Conservation (phyloP, 2,888 invertebrate species). For the Drosophila meridiana region DNA sequence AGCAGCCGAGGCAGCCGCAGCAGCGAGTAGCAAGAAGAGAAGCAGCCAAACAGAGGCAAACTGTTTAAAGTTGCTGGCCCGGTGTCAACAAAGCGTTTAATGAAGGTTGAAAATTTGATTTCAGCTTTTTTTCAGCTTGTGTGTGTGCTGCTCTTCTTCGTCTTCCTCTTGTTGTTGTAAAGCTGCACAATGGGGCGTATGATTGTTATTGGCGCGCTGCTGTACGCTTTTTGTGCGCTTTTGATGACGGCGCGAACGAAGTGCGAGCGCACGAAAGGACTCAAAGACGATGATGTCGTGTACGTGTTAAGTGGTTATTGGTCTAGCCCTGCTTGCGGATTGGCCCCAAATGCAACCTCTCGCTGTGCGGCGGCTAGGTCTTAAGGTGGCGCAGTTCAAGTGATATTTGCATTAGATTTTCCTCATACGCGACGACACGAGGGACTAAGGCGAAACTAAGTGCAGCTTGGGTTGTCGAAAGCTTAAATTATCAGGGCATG, state of each 20-base stretch:
- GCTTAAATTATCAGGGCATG: constrained; percentile 24
- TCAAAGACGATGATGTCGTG: constrained; percentile 44
- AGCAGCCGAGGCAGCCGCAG: constrained; percentile 26
- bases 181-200: constrained; percentile 73
- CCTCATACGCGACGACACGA: constrained; percentile 38
- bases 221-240: constrained; percentile 35
- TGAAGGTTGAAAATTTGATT: constrained; percentile 78
- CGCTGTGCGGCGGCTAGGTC: constrained; percentile 9
- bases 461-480: constrained; percentile 12
- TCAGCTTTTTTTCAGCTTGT: constrained; percentile 44
- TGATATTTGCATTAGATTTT: constrained; percentile 68
- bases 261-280: constrained; percentile 15
- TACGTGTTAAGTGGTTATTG: constrained; percentile 74
- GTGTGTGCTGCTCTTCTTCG: not conserved
- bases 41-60: constrained; percentile 7
- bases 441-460: constrained; percentile 12
- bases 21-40: constrained; percentile 19
- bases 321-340: constrained; percentile 45
- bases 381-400: constrained; percentile 53
- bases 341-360: constrained; percentile 32
- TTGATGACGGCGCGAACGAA: constrained; percentile 21
- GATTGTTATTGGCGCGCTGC: constrained; percentile 67
- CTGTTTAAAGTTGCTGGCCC: constrained; percentile 58
- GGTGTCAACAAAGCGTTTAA: constrained; percentile 66
- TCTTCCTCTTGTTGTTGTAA: constrained; percentile 12